phyloP scores from a whole-genome alignment of 1,140 invertebrate species.

The Ostrea denselamellosa region DNA sequence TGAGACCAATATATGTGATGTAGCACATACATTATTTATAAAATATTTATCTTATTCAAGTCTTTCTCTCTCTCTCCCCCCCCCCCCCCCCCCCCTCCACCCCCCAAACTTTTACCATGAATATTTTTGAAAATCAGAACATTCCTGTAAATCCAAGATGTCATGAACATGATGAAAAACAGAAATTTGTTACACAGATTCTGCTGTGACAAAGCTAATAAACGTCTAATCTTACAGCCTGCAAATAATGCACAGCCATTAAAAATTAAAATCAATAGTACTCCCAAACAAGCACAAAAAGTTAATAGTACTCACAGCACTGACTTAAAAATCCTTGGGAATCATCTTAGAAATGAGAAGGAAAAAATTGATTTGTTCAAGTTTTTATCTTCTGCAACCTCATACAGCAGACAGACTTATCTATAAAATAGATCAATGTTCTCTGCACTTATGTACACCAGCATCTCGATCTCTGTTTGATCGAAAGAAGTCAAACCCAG shows the following conservation, averaged over 20 bases:
- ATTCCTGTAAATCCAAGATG: too few species aligned
- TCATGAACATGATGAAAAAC: too few species aligned
- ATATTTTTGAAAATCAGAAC: too few species aligned
- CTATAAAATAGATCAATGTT: constrained; percentile 19
- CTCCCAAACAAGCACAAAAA: neutral
- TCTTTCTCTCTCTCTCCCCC: too few species aligned
- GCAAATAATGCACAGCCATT: neutral
- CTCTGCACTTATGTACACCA: neutral
- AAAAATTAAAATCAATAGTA: neutral
- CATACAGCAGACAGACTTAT: constrained; percentile 24
- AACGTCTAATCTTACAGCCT: neutral
- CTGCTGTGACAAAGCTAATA: too few species aligned
- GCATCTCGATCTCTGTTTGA: neutral
- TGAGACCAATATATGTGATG: too few species aligned
- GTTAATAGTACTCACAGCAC: neutral
- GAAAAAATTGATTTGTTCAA: constrained; percentile 14
- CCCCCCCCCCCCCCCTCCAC: too few species aligned
- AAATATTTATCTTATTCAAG: too few species aligned
- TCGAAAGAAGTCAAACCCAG: constrained; percentile 3
- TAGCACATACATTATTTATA: too few species aligned
- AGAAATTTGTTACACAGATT: too few species aligned
- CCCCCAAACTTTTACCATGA: too few species aligned
- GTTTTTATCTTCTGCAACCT: constrained; percentile 6
- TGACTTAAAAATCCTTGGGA: neutral
- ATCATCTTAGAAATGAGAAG: neutral